Base-by-base conservation (phyloP, 2,888 invertebrate species). In the Hyposoter didymator region DNA sequence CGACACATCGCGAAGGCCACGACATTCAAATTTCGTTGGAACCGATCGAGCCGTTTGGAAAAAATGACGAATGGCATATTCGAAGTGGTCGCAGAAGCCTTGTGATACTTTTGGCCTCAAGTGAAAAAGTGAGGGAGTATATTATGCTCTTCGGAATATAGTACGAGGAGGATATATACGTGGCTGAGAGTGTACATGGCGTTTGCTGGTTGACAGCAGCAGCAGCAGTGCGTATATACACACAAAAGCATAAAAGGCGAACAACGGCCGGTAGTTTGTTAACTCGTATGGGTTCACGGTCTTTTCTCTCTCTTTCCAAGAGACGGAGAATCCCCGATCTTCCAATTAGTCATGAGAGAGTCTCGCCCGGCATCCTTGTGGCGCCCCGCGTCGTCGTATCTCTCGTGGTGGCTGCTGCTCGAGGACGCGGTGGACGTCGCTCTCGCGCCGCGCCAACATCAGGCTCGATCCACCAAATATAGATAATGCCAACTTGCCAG, bases 351-450 rank as follows among this genome's bases (percentile, higher is more conserved):
- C 84, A 88, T 78, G 87, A 82, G 81, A 73, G 55, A 62, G 89
- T 88, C 88, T 87, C 85, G 88, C 87, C 90, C 90, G 89, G 90
- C 90, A 90, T 90, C 90, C 91, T 91, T 91, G 91, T 90, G 90
- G 88, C 90, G 87, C 88, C 88, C 84, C 88, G 88, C 88, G 88
- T 82, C 78, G 82, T 89, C 90, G 88, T 91, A 90, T 91, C 88
- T 81, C 88, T 79, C 88, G n/a, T n/a, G n/a, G 88, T 22, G 59
- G 45, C 72, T n/a, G n/a, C n/a, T n/a, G n/a, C n/a, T 78, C 84
- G 84, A 84, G 84, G 84, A 86, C 86, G 62, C 39, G 39, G 39
- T 39, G 39, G 39, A 39, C 39, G 39, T 0, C 8, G 35, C 3
- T 35, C 35, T 28, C 70, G n/a, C 67, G 52, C 8, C 19, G 43